Base-by-base conservation (phyloP, 2,888 invertebrate species). In the Pediacus dermestoides region DNA sequence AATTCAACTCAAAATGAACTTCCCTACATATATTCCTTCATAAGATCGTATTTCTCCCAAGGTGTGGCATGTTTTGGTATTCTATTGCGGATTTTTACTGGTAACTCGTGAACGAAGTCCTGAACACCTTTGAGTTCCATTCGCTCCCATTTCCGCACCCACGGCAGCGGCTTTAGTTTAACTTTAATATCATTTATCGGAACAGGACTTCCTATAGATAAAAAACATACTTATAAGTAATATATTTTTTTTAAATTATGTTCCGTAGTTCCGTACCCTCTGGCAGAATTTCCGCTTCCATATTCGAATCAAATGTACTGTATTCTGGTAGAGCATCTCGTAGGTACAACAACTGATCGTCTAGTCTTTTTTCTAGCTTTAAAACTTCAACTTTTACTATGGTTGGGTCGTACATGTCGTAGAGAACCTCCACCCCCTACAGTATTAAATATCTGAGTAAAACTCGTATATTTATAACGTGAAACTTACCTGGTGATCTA, bases 331-430 rank as follows among this genome's bases (percentile, higher is more conserved):
- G 74, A 1, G 93, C 89, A 75, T 97, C 95, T 54, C 88, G 73
- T 31, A 99, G 74, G 65, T 97, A 99, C 9, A 80, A 74, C 30
- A 99, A 71, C 57, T 88, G 81, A 14, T 88, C 83, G 70, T 99
- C 99, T 11, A 97, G 70, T 34, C 97, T 77, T 65, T 91, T 95
- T 67, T 99, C 97, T 18, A 99, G 74, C 18, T 85, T 81, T 8
- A 99, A 69, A 1, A 96, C 89, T 71, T 95, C 91, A 18, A 99
- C 84, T 61, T 80, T 84, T 55, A 85, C 85, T 46, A 99, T 78
- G 0, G 87, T 82, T 8, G 99, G 97, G 70, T 93, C 95, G 61
- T 99, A 99, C 61, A 97, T 71, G 43, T 94, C 85, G 70, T 88
- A 96, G 50, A 75, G 67, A 52, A 87, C 74, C 70, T 85, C 84